Conservation (phyloP, 2,113 vertebrate species). For the Holacanthus passer region DNA sequence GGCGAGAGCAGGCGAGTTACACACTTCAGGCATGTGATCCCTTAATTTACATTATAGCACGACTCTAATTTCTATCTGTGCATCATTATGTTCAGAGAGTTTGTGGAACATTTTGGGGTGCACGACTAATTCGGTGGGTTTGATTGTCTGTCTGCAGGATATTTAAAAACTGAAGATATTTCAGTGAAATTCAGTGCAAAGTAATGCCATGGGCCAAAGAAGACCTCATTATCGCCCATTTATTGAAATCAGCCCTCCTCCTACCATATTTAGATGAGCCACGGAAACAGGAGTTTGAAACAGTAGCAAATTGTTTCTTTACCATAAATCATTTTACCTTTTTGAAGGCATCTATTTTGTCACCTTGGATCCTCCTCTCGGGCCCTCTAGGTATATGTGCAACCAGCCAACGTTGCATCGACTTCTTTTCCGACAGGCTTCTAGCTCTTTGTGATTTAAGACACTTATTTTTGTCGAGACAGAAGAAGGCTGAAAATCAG, state of each 20-base stretch:
- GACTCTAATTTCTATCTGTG: neutral
- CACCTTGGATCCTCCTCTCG: neutral
- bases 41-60: neutral
- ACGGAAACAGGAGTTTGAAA: neutral
- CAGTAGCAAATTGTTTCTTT: neutral
- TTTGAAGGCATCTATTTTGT: neutral
- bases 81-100: neutral
- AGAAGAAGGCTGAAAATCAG: neutral
- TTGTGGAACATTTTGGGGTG: neutral
- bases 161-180: neutral
- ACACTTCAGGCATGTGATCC: neutral
- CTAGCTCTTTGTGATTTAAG: neutral
- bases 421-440: neutral
- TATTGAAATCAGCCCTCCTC: too few species aligned
- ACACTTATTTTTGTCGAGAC: neutral
- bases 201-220: neutral
- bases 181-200: neutral
- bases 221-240: neutral
- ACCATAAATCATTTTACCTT: neutral
- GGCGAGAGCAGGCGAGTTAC: neutral
- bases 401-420: neutral
- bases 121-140: neutral
- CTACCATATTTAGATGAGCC: neutral
- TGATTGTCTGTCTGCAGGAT: neutral
- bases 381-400: neutral